Conservation (phyloP, 1,140 invertebrate species). For the Hypsibius dujardini region DNA sequence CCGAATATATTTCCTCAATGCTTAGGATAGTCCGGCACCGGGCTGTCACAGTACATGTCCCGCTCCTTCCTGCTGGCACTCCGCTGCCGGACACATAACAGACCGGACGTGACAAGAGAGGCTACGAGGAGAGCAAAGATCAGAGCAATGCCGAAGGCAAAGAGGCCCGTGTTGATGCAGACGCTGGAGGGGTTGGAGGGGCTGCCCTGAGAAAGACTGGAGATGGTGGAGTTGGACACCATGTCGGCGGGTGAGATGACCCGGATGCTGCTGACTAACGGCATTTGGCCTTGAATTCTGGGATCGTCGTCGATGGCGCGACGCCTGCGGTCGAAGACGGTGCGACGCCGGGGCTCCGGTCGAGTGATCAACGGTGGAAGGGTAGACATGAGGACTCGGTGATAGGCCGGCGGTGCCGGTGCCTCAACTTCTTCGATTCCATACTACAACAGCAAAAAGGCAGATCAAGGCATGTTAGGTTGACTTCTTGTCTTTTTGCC, state of each 20-base stretch:
- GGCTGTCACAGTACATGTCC: background rate
- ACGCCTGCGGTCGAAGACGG: conserved; percentile 11
- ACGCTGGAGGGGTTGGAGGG: background rate
- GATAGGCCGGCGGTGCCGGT: background rate
- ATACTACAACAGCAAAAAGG: background rate
- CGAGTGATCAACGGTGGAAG: background rate
- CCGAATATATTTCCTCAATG: background rate
- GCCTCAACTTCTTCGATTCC: conserved; percentile 7
- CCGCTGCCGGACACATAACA: conserved; percentile 10
- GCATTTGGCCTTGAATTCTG: conserved; percentile 6
- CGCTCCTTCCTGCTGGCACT: background rate
- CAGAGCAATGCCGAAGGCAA: conserved; percentile 2
- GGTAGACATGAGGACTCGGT: background rate
- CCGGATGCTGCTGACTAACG: background rate
- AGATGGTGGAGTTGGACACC: background rate
- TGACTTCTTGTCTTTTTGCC: too few species aligned
- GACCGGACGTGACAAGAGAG: background rate
- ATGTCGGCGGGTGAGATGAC: background rate
- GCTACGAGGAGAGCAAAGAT: background rate
- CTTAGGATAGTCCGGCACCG: background rate
- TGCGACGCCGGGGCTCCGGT: background rate
- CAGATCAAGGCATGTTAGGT: background rate
- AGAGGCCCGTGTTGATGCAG: conserved; percentile 12
- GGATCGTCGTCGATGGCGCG: background rate
- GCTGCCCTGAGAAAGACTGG: background rate